Evolutionary conservation across 2,888 invertebrate species (phyloP).

Genomic region (Myathropa florea): DNA sequence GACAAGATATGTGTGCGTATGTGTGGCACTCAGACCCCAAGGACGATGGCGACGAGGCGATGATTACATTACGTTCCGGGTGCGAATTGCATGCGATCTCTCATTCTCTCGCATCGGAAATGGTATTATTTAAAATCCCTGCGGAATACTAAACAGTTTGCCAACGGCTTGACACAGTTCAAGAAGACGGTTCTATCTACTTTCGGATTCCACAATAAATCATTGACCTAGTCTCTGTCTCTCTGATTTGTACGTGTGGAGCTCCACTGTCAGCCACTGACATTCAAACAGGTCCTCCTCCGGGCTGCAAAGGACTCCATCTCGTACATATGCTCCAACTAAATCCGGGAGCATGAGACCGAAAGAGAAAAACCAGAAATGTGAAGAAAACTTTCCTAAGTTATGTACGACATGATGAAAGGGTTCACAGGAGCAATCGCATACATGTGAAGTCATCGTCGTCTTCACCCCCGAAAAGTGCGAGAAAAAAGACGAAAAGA

Average conservation of each 20-base stretch:
- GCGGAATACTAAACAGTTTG: conserved; percentile 69
- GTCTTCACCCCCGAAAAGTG: conserved; percentile 25
- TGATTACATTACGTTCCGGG: conserved; percentile 59
- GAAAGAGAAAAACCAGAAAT: conserved; percentile 3
- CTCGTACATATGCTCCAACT: conserved; percentile 38
- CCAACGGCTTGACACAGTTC: conserved; percentile 69
- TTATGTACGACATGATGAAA: conserved; percentile 60
- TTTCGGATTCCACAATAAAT: conserved; percentile 65
- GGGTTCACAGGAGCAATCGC: conserved; percentile 59
- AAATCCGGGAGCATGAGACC: conserved; percentile 3
- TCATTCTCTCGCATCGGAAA: conserved; percentile 52
- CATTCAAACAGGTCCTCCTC: conserved; percentile 66
- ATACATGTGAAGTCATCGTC: conserved; percentile 30
- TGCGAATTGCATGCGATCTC: conserved; percentile 61
- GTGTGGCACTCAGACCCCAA: neutral
- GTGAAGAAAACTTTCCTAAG: conserved; percentile 14
- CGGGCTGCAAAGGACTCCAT: conserved; percentile 22
- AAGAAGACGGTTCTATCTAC: conserved; percentile 60
- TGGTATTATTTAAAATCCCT: conserved; percentile 69
- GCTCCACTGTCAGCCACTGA: conserved; percentile 66
- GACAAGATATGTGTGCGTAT: conserved; percentile 1
- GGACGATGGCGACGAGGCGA: conserved; percentile 30
- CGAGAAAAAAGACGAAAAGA: neutral
- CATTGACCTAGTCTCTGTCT: conserved; percentile 70
- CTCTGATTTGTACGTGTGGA: conserved; percentile 70